Percentiles rank a stretch among this genome's conserved stretches.
Conservation (phyloP, 53 echinoderm and acorn worm genomes). For the Henricia sp. region DNA sequence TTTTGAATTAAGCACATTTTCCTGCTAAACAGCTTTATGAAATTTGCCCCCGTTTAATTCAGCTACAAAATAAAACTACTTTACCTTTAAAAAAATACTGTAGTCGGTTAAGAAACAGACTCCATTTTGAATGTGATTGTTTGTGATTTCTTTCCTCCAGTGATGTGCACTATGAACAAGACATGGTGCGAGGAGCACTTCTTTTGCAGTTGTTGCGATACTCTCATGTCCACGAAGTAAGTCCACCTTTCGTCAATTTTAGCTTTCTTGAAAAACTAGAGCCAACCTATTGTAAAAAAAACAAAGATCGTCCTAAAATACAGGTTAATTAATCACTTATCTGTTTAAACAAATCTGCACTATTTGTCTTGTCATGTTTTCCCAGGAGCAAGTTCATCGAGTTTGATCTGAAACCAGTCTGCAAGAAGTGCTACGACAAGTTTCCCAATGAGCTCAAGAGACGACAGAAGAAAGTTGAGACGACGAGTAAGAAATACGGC, state of each 20-base stretch:
- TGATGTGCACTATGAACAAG: constrained; percentile 99
- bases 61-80: too few relatives aligned
- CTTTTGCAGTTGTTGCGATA: constrained; percentile 91
- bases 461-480: constrained; percentile 93
- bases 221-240: constrained; percentile 90
- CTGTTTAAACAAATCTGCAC: background rate
- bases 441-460: constrained; percentile 97
- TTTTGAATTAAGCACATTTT: too few relatives aligned
- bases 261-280: background rate
- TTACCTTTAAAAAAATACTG: too few relatives aligned
- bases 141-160: constrained; percentile 62
- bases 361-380: background rate
- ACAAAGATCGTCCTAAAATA: too few relatives aligned
- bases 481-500: constrained; percentile 84
- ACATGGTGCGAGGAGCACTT: constrained; percentile 99
- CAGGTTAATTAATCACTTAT: too few relatives aligned
- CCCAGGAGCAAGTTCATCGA: constrained; percentile 99
- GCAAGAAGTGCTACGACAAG: constrained; percentile 98
- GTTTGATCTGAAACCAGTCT: constrained; percentile 98
- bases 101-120: too few relatives aligned
- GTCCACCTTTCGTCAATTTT: background rate
- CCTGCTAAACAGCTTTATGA: too few relatives aligned
- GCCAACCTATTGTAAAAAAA: too few relatives aligned
- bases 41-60: too few relatives aligned
- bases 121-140: background rate